A percentile compares a stretch with the other conserved stretches of the same genome.
These are phyloP conservation scores for Brachionus sp. DNA, from an alignment of 1,140 invertebrate species.

Conservation along the genomic window DNA sequence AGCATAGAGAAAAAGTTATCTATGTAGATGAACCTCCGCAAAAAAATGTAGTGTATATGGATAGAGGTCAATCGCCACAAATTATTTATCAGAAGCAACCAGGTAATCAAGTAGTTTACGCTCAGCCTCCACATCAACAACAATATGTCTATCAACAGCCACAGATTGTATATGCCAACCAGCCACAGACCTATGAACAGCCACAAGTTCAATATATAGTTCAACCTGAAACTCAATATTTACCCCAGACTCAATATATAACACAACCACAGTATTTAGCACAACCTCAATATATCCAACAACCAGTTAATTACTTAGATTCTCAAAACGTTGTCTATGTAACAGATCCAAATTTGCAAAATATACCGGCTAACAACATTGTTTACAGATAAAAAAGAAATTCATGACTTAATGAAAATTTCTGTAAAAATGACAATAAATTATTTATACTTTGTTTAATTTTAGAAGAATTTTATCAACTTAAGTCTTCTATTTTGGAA, in stretches of 20 bases:
- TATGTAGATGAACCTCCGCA: constrained; percentile 17
- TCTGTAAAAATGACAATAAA: background rate
- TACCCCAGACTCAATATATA: constrained; percentile 6
- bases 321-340: constrained; percentile 19
- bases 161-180: constrained; percentile 29
- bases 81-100: background rate
- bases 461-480: background rate
- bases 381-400: constrained; percentile 18
- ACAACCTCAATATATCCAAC: constrained; percentile 19
- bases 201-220: constrained; percentile 38
- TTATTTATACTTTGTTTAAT: background rate
- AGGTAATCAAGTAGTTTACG: background rate
- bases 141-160: constrained; percentile 32
- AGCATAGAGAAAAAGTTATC: background rate
- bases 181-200: constrained; percentile 14
- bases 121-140: background rate
- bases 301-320: constrained; percentile 10
- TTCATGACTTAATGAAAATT: background rate
- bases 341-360: background rate
- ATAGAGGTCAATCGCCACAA: background rate
- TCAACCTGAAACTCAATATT: background rate
- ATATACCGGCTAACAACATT: background rate
- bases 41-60: constrained; percentile 18
- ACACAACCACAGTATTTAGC: background rate
- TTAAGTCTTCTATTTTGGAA: background rate